phyloP scores from a whole-genome alignment of 2,113 vertebrate genomes.

The Onychostruthus taczanowskii region DNA sequence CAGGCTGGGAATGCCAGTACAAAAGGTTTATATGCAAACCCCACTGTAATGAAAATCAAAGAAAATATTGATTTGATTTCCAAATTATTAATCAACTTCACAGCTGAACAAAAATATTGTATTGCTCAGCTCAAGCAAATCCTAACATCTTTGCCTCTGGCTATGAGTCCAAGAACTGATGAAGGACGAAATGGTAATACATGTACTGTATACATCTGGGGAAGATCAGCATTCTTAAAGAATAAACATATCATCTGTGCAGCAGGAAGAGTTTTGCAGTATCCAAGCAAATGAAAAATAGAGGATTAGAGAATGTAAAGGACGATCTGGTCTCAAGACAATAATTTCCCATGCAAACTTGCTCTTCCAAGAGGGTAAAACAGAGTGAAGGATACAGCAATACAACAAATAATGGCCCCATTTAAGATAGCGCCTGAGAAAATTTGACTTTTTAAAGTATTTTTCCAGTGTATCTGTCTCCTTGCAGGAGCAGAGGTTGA shows the following conservation, averaged over 20 bases:
- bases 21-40: background rate
- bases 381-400: background rate
- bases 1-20: background rate
- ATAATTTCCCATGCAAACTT: background rate
- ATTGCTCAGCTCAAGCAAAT: conserved; percentile 75
- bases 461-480: background rate
- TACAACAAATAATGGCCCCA: background rate
- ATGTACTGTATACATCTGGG: background rate
- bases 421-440: background rate
- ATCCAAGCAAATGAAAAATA: background rate
- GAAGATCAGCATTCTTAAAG: background rate
- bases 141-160: conserved; percentile 65
- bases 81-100: conserved; percentile 80
- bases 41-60: conserved; percentile 51
- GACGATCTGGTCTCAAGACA: background rate
- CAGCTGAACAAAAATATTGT: conserved; percentile 72
- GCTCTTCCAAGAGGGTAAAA: background rate
- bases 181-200: conserved; percentile 59
- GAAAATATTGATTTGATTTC: conserved; percentile 78
- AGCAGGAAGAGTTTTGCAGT: background rate
- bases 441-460: conserved; percentile 21
- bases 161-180: conserved; percentile 49
- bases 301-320: background rate
- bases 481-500: background rate
- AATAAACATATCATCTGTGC: background rate